A percentile compares a stretch with the other conserved stretches of the same genome.
phyloP scores from a whole-genome alignment of 1,140 invertebrate genomes.

The Calephelis virginiensis region DNA sequence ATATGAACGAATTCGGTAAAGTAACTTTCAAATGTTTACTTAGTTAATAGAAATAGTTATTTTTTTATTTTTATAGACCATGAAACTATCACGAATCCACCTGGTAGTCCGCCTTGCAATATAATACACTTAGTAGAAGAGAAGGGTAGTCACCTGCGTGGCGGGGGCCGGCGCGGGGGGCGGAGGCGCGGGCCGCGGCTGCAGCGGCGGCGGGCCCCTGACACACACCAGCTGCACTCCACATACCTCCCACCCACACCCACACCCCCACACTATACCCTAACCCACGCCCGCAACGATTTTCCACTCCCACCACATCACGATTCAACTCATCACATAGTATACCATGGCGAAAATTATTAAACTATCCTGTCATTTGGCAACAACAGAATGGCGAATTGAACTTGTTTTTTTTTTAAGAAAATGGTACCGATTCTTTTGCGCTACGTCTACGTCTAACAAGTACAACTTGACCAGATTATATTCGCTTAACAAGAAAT shows the following conservation, averaged over 20 bases:
- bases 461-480: no score
- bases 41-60: no score
- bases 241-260: constrained; percentile 30
- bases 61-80: no score
- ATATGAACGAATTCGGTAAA: no score
- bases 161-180: constrained; percentile 23
- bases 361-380: background rate
- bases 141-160: background rate
- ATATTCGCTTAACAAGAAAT: no score
- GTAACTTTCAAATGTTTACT: no score
- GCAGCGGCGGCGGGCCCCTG: constrained; percentile 39
- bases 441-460: no score
- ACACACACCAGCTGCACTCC: constrained; percentile 35
- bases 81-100: no score
- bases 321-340: background rate
- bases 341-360: background rate
- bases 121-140: no score
- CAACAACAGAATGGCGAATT: background rate
- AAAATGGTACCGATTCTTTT: no score
- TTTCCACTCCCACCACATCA: background rate
- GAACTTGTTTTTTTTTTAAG: no score
- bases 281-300: background rate
- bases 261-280: constrained; percentile 45
- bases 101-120: no score
- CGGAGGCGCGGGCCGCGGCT: constrained; percentile 36